Conservation (phyloP, 2,888 invertebrate genomes). For the Augiades crinisus region DNA sequence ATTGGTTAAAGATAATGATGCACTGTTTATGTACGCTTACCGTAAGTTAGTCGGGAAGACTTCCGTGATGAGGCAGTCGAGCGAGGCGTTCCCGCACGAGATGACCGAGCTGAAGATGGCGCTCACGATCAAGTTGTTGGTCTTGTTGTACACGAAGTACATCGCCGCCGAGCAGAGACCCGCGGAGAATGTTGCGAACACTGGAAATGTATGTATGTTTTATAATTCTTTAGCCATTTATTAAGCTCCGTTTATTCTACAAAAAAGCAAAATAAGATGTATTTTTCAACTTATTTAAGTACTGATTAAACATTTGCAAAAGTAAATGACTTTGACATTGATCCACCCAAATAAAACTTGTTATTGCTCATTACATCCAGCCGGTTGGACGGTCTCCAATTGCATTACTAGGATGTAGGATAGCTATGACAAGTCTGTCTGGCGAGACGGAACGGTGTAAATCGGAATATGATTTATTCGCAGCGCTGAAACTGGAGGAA, state of each 20-base stretch:
- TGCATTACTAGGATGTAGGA: conserved; percentile 31
- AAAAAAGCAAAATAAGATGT: too few species aligned
- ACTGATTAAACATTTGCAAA: too few species aligned
- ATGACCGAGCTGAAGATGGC: conserved; percentile 94
- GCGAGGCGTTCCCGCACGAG: conserved; percentile 93
- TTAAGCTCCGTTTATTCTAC: too few species aligned
- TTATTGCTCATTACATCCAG: conserved; percentile 12
- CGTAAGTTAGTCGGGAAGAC: conserved; percentile 95
- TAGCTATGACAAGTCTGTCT: conserved; percentile 18
- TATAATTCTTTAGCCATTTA: too few species aligned
- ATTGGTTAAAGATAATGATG: too few species aligned
- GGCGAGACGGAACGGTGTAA: conserved; percentile 31
- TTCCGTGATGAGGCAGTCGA: conserved; percentile 96
- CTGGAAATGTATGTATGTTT: too few species aligned
- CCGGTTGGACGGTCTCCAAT: conserved; percentile 32
- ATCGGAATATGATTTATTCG: conserved; percentile 41
- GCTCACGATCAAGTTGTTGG: conserved; percentile 91
- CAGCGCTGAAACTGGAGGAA: conserved; percentile 82
- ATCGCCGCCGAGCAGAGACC: conserved; percentile 91
- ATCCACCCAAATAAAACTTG: conserved; percentile 4
- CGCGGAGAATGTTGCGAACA: conserved; percentile 92
- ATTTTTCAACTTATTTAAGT: too few species aligned
- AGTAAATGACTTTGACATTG: conserved; percentile 21
- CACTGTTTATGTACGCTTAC: conserved; percentile 74
- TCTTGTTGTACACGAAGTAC: conserved; percentile 92